These are phyloP conservation scores for Colostygia pectinataria DNA, from an alignment of 2,888 invertebrate species.

Conservation along the genomic window DNA sequence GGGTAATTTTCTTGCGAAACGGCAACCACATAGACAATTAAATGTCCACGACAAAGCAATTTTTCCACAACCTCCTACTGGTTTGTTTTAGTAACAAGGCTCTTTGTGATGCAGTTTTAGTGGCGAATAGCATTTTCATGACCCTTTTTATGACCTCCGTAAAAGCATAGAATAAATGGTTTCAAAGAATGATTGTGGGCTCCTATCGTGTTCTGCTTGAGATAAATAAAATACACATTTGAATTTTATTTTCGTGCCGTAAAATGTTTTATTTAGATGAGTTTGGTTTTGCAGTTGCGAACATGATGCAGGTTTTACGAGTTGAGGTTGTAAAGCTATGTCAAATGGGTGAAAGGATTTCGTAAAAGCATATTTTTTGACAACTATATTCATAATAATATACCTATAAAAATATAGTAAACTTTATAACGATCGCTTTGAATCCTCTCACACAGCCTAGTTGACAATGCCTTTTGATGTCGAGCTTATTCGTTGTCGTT, in stretches of 20 bases:
- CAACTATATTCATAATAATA: too few relatives aligned
- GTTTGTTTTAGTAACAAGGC: constrained; percentile 29
- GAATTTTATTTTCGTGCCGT: constrained; percentile 18
- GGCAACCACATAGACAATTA: constrained; percentile 21
- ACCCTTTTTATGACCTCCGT: constrained; percentile 16
- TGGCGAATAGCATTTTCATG: constrained; percentile 32
- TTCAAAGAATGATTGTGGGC: constrained; percentile 32
- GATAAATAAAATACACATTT: constrained; percentile 42
- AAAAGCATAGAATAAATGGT: constrained; percentile 16
- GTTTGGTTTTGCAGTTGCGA: constrained; percentile 13
- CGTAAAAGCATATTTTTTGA: too few relatives aligned
- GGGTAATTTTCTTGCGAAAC: background rate
- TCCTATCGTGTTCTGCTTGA: constrained; percentile 47
- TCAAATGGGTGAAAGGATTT: background rate
- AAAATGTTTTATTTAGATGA: constrained; percentile 18
- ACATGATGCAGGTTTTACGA: constrained; percentile 7
- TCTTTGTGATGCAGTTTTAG: constrained; percentile 51
- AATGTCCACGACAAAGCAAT: constrained; percentile 21
- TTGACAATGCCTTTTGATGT: too few relatives aligned
- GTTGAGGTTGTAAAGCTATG: constrained; percentile 1
- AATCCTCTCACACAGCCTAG: too few relatives aligned
- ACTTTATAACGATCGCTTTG: too few relatives aligned
- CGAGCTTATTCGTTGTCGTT: too few relatives aligned
- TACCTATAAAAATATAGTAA: too few relatives aligned
- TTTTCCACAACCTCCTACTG: constrained; percentile 36